These are phyloP conservation scores for Drosophila ustulata DNA, from an alignment of 2,888 invertebrate genomes.

Conservation along the genomic window DNA sequence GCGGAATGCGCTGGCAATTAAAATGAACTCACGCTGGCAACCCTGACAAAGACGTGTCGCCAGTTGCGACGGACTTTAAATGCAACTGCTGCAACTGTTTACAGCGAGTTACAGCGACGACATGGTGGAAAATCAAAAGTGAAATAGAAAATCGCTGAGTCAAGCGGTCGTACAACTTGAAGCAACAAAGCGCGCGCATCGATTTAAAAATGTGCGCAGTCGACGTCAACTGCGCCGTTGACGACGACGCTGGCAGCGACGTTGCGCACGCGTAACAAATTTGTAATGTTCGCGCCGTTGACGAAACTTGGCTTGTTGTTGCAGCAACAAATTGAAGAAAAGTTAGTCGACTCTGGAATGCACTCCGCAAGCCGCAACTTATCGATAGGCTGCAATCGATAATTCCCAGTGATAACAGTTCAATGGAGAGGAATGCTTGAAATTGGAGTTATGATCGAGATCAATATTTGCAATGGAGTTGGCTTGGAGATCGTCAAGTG, in stretches of 20 bases:
- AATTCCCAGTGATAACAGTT: not conserved
- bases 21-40: conserved; percentile 79
- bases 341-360: conserved; percentile 35
- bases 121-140: conserved; percentile 45
- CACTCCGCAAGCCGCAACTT: not conserved
- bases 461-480: not conserved
- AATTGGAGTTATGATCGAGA: no score
- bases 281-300: conserved; percentile 64
- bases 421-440: not conserved
- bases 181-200: conserved; percentile 54
- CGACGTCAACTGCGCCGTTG: conserved; percentile 19
- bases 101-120: conserved; percentile 1
- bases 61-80: conserved; percentile 42
- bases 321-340: conserved; percentile 10
- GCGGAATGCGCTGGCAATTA: conserved; percentile 74
- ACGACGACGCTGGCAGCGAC: conserved; percentile 4
- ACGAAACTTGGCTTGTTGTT: conserved; percentile 27
- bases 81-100: conserved; percentile 59
- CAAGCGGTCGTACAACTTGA: not conserved
- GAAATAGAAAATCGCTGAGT: conserved; percentile 40
- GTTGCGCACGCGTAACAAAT: conserved; percentile 69
- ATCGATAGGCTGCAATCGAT: not conserved
- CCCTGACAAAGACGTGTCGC: conserved; percentile 72
- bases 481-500: conserved; percentile 6
- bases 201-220: conserved; percentile 36